Evolutionary conservation across 1,140 invertebrate genomes (phyloP).

Genomic region (Plectrocnemia conspersa): DNA sequence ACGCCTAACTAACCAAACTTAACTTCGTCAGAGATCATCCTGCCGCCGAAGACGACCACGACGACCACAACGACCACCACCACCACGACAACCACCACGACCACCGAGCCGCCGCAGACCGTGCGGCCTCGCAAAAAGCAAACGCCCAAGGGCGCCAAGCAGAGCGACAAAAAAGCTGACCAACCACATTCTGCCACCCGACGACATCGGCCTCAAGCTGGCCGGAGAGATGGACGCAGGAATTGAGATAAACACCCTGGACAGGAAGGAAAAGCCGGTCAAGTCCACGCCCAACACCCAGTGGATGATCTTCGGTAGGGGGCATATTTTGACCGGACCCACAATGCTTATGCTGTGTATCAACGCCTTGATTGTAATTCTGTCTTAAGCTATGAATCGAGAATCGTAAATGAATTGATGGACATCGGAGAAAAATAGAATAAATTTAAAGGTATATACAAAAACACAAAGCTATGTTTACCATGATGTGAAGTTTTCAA

Average conservation of each 20-base stretch:
- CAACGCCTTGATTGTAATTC: background rate
- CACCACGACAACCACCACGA: conserved; percentile 27
- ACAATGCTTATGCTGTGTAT: background rate
- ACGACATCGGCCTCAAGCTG: conserved; percentile 17
- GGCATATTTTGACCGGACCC: background rate
- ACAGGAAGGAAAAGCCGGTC: conserved; percentile 15
- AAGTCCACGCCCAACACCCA: conserved; percentile 24
- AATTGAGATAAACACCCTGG: background rate
- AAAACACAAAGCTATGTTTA: too few species aligned
- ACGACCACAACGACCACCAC: conserved; percentile 31
- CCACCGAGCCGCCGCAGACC: conserved; percentile 15
- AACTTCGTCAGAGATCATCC: conserved; percentile 31
- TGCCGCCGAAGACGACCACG: conserved; percentile 32
- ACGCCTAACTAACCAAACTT: too few species aligned
- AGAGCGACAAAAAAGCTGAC: conserved; percentile 26
- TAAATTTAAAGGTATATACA: too few species aligned
- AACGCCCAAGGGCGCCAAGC: conserved; percentile 16
- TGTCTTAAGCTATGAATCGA: background rate
- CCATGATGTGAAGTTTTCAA: too few species aligned
- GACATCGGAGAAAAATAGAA: too few species aligned
- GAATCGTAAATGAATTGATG: too few species aligned
- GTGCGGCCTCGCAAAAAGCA: conserved; percentile 26
- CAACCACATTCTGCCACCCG: conserved; percentile 29
- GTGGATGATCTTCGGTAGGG: conserved; percentile 22
- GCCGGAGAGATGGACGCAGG: conserved; percentile 19